Conservation (phyloP, 2,113 vertebrate genomes). For the Hyperopisus bebe region DNA sequence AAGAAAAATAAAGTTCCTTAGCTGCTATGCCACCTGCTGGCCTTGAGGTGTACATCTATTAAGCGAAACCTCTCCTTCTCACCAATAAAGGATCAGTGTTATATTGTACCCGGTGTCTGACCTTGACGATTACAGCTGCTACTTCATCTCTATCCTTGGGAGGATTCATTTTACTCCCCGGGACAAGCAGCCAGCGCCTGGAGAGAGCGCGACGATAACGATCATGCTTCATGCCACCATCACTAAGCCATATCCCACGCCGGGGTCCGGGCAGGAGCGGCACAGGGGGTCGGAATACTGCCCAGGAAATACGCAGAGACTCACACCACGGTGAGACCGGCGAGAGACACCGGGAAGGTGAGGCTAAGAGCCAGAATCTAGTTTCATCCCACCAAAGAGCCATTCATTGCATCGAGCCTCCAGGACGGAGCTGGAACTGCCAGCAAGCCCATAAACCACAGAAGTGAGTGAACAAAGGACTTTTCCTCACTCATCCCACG, state of each 20-base stretch:
- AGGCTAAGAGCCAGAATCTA: not conserved
- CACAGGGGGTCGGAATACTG: not conserved
- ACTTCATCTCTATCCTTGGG: constrained; percentile 25
- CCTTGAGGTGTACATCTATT: not conserved
- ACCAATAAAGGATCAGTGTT: not conserved
- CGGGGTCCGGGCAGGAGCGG: not conserved
- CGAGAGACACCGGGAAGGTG: not conserved
- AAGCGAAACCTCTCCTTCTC: not conserved
- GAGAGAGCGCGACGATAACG: not conserved
- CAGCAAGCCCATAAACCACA: not conserved
- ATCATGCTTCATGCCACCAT: not conserved
- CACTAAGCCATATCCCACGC: not conserved
- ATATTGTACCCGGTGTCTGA: constrained; percentile 35
- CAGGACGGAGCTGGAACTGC: not conserved
- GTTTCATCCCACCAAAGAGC: not conserved
- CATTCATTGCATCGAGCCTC: not conserved
- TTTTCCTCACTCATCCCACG: not conserved
- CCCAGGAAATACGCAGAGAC: not conserved
- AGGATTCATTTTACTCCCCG: not conserved
- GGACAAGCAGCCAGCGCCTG: not conserved
- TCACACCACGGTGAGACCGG: too few relatives aligned
- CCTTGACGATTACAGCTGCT: constrained; percentile 38
- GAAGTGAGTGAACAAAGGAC: not conserved
- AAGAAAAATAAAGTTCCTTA: not conserved
- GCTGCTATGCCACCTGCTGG: not conserved